Conservation (phyloP, 2,888 invertebrate species). For the Boloria selene region DNA sequence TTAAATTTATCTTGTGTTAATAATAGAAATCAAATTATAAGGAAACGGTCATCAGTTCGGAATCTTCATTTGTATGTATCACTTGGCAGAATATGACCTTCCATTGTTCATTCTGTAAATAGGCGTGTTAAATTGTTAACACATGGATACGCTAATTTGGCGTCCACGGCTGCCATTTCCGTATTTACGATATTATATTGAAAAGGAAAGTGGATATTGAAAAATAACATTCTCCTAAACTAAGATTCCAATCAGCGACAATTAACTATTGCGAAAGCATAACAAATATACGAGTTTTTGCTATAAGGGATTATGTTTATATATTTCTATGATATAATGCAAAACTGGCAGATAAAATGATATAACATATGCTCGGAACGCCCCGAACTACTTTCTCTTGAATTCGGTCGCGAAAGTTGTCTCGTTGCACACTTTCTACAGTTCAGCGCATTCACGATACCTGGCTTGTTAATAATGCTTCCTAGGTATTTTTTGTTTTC, state of each 20-base stretch:
- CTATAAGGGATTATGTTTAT: constrained; percentile 30
- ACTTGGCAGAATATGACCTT: constrained; percentile 65
- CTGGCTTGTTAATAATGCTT: constrained; percentile 18
- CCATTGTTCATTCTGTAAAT: constrained; percentile 74
- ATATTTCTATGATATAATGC: constrained; percentile 69
- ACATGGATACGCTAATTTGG: constrained; percentile 71
- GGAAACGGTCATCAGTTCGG: constrained; percentile 40
- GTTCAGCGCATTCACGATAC: constrained; percentile 59
- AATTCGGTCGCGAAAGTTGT: constrained; percentile 82
- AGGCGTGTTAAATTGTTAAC: constrained; percentile 60
- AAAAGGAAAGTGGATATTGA: constrained; percentile 59
- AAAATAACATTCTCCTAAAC: neutral
- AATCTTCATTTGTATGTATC: constrained; percentile 65
- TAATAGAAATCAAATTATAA: constrained; percentile 22
- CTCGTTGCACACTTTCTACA: constrained; percentile 77
- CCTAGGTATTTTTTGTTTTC: constrained; percentile 8
- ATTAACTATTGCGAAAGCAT: neutral
- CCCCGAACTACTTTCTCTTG: constrained; percentile 79
- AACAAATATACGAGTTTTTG: neutral
- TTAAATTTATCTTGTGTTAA: too few species aligned
- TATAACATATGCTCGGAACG: constrained; percentile 75
- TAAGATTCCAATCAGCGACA: neutral
- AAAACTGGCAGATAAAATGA: constrained; percentile 68
- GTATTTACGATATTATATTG: constrained; percentile 56
- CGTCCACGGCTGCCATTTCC: constrained; percentile 61